These are phyloP conservation scores for Scaptomyza montana DNA, from an alignment of 1,140 invertebrate genomes.

Conservation along the genomic window DNA sequence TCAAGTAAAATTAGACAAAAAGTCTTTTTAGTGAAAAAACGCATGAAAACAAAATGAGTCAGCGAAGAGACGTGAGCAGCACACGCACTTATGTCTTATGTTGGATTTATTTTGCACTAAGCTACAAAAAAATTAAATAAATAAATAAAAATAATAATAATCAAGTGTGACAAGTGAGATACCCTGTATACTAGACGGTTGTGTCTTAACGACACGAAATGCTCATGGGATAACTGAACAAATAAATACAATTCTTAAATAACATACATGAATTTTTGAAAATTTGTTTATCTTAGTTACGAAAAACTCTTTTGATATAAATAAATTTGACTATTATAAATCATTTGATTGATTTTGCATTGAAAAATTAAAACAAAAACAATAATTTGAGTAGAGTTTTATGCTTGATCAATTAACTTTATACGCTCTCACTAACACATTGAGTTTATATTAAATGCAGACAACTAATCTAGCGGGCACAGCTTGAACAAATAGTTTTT, in stretches of 20 bases:
- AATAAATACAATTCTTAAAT: too few relatives aligned
- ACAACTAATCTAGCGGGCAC: not conserved
- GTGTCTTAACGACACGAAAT: too few relatives aligned
- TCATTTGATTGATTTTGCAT: too few relatives aligned
- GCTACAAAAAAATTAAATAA: conserved; percentile 39
- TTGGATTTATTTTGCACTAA: conserved; percentile 20
- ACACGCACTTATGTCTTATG: conserved; percentile 53
- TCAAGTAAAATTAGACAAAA: conserved; percentile 29
- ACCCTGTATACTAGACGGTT: not conserved
- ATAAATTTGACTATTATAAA: too few relatives aligned
- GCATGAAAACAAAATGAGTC: conserved; percentile 66
- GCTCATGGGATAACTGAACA: too few relatives aligned
- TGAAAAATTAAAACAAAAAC: too few relatives aligned
- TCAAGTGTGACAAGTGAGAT: not conserved
- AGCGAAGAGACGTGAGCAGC: conserved; percentile 51
- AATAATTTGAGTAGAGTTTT: too few relatives aligned
- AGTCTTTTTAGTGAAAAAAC: conserved; percentile 52
- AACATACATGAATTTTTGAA: too few relatives aligned
- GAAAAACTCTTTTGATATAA: too few relatives aligned
- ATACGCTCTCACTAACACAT: too few relatives aligned
- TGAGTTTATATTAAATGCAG: not conserved
- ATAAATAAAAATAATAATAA: conserved; percentile 9
- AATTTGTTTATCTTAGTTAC: too few relatives aligned
- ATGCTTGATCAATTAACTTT: too few relatives aligned
- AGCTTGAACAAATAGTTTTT: not conserved